Conservation (phyloP, 2,797 vertebrate genomes). For the Oreochromis mossambicus region DNA sequence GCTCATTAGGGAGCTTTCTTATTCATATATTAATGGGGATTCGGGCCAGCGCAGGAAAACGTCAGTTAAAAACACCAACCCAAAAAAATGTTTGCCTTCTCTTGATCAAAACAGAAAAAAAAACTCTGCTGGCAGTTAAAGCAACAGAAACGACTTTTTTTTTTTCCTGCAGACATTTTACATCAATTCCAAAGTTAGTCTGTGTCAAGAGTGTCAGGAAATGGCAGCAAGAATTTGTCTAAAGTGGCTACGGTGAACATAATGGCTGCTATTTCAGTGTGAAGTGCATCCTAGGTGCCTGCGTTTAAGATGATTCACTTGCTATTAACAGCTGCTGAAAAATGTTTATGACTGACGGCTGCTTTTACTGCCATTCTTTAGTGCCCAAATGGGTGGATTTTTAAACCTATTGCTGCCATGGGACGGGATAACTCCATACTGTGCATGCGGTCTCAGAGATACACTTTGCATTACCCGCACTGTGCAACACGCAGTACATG, state of each 20-base stretch:
- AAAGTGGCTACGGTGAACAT: conserved; percentile 38
- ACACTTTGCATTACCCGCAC: background rate
- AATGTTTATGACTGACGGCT: conserved; percentile 20
- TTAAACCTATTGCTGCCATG: background rate
- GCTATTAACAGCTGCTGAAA: conserved; percentile 28
- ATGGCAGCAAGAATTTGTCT: conserved; percentile 24
- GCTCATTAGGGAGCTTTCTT: background rate
- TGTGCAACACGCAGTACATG: background rate
- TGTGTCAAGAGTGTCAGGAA: conserved; percentile 30
- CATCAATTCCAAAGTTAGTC: conserved; percentile 27
- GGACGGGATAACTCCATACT: background rate
- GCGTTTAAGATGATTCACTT: conserved; percentile 46
- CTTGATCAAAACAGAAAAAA: background rate
- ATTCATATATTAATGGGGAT: conserved; percentile 6
- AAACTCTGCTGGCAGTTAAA: background rate
- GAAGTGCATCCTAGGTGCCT: conserved; percentile 45
- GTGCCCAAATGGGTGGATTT: background rate
- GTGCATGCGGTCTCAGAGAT: background rate
- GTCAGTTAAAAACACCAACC: background rate
- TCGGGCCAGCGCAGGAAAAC: background rate
- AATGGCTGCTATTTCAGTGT: conserved; percentile 42
- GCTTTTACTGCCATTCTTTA: conserved; percentile 3
- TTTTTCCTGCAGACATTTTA: conserved; percentile 6
- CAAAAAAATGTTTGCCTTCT: background rate
- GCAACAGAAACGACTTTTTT: conserved; percentile 2